Evolutionary conservation across 2,113 vertebrate species (phyloP).

Genomic region (Nymphicus hollandicus): DNA sequence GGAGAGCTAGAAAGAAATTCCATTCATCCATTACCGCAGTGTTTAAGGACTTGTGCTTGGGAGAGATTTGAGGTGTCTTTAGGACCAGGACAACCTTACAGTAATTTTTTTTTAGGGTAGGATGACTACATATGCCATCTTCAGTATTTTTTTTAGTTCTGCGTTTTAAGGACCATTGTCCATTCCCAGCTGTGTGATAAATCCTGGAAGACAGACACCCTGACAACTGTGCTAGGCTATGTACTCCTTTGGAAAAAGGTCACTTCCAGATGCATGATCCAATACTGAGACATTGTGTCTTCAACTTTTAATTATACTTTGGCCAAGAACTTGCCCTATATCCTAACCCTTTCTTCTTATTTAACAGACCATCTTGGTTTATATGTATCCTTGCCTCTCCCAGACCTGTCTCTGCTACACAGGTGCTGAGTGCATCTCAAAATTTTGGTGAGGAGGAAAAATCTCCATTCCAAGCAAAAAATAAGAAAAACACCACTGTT

Average conservation of each 20-base stretch:
- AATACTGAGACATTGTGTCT: not conserved
- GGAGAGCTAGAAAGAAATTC: not conserved
- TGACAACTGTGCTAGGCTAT: not conserved
- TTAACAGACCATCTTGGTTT: not conserved
- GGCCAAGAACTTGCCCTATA: not conserved
- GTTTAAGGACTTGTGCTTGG: not conserved
- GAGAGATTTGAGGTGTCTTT: not conserved
- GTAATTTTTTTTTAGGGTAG: not conserved
- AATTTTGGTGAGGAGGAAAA: not conserved
- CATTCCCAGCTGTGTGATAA: not conserved
- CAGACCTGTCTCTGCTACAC: not conserved
- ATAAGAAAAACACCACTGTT: not conserved
- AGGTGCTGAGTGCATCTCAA: not conserved
- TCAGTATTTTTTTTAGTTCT: not conserved
- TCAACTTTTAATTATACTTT: not conserved
- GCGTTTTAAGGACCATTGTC: not conserved
- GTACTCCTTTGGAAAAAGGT: not conserved
- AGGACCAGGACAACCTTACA: not conserved
- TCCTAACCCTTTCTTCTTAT: not conserved
- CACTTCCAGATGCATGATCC: not conserved
- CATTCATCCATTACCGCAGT: not conserved
- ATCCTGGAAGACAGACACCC: not conserved
- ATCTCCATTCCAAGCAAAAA: not conserved
- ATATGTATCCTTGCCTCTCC: not conserved
- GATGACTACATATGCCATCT: not conserved